A percentile compares a stretch with the other conserved stretches of the same genome.
Evolutionary conservation across 2,113 vertebrate genomes (phyloP).

Genomic region (Saguinus midas): DNA sequence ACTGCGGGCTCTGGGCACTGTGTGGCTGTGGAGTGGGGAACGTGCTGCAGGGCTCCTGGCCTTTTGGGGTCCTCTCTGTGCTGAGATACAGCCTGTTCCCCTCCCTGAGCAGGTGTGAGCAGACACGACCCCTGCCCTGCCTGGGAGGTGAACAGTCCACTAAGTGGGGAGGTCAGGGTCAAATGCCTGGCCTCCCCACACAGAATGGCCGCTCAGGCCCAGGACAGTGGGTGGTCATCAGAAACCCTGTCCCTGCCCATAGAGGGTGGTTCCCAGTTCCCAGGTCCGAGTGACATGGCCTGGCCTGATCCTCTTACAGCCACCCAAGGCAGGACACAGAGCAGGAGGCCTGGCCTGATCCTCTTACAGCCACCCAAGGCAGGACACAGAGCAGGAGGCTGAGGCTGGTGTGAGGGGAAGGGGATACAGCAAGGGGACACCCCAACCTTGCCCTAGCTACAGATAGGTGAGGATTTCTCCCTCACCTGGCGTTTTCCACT

Average conservation of each 20-base stretch:
- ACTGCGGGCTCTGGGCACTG: background rate
- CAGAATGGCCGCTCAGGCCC: background rate
- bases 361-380: background rate
- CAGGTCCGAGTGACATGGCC: accelerated
- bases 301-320: too few species aligned
- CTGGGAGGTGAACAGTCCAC: background rate
- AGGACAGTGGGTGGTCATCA: accelerated
- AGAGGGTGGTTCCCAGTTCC: accelerated
- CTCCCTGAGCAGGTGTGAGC: accelerated
- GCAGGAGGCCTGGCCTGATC: background rate
- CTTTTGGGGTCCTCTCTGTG: slow-evolving; percentile 10
- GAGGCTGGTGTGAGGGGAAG: background rate
- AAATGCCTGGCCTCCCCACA: accelerated
- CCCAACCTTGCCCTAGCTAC: accelerated
- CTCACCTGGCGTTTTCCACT: accelerated
- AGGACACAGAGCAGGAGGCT: background rate
- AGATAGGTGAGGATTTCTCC: too few species aligned
- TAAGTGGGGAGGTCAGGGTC: too few species aligned
- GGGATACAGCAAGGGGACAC: accelerated
- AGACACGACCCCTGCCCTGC: accelerated
- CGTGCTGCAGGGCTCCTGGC: background rate
- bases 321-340: background rate
- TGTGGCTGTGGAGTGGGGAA: accelerated
- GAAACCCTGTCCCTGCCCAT: accelerated
- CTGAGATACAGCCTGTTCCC: slow-evolving; percentile 34